phyloP scores from a whole-genome alignment of 2,113 vertebrate species.

The Anolis sagrei region DNA sequence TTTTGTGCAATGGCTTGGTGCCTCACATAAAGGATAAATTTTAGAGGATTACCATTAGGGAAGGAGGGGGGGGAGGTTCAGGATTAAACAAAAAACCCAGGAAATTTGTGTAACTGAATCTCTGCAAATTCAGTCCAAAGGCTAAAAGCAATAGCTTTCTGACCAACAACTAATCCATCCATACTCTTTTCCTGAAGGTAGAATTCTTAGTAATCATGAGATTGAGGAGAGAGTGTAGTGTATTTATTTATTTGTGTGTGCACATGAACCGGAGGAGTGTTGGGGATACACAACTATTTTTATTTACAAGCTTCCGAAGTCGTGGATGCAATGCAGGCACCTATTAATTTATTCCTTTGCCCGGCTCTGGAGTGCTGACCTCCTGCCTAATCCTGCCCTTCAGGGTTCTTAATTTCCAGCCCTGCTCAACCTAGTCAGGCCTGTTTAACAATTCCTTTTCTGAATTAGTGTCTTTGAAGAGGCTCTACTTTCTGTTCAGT shows the following conservation, averaged over 20 bases:
- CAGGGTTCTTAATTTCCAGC: conserved; percentile 69
- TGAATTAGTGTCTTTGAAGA: conserved; percentile 77
- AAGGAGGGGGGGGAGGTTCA: conserved; percentile 49
- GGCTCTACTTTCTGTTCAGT: conserved; percentile 71
- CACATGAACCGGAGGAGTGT: background rate
- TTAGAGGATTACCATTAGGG: conserved; percentile 60
- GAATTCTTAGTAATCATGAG: conserved; percentile 45
- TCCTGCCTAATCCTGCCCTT: conserved; percentile 65
- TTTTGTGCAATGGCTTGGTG: conserved; percentile 49
- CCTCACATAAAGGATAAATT: conserved; percentile 65
- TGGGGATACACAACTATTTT: conserved; percentile 10
- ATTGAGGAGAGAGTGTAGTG: background rate
- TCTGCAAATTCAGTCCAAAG: conserved; percentile 48
- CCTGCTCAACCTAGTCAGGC: conserved; percentile 60
- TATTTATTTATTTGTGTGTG: no score
- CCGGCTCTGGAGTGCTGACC: conserved; percentile 58
- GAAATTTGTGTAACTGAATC: conserved; percentile 45
- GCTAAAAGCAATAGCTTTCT: conserved; percentile 48
- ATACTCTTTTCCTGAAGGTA: conserved; percentile 44
- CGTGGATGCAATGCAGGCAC: conserved; percentile 52
- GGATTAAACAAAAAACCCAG: conserved; percentile 52
- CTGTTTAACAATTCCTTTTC: conserved; percentile 75
- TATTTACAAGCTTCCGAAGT: conserved; percentile 40
- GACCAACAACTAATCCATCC: conserved; percentile 37
- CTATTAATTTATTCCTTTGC: conserved; percentile 58